Evolutionary conservation across 2,797 vertebrate genomes (phyloP).

Genomic region (Sarcophilus harrisii): DNA sequence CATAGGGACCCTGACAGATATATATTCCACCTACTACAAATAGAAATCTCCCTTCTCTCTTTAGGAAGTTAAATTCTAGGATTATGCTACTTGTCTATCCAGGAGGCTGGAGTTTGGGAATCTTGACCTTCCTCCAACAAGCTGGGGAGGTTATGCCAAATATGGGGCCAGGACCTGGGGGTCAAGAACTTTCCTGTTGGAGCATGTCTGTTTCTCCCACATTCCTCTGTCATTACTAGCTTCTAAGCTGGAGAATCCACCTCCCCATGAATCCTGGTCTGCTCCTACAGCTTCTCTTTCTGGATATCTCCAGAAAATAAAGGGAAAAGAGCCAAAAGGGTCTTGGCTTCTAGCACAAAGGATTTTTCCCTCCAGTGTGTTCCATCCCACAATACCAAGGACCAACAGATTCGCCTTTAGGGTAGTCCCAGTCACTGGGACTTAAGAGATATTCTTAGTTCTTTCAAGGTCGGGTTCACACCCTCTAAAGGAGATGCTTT

Average conservation of each 20-base stretch:
- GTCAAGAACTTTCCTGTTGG: background rate
- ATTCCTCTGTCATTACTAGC: background rate
- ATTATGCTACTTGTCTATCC: background rate
- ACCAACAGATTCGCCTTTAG: background rate
- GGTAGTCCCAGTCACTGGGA: background rate
- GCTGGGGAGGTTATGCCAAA: background rate
- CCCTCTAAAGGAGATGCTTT: background rate
- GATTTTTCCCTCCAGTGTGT: background rate
- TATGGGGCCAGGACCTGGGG: background rate
- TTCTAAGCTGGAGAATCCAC: background rate
- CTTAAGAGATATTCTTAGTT: background rate
- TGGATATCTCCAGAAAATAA: background rate
- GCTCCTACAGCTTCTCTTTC: background rate
- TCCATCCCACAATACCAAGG: background rate
- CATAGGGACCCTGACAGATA: background rate
- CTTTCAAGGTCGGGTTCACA: background rate
- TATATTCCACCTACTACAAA: background rate
- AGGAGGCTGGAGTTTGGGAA: background rate
- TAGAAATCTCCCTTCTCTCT: background rate
- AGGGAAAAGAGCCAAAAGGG: background rate
- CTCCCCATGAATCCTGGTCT: background rate
- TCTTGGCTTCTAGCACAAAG: background rate
- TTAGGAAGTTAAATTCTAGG: background rate
- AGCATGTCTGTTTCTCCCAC: background rate
- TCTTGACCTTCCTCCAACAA: background rate